Evolutionary conservation across 1,140 invertebrate species (phyloP).

Genomic region (Palaemon carinicauda): DNA sequence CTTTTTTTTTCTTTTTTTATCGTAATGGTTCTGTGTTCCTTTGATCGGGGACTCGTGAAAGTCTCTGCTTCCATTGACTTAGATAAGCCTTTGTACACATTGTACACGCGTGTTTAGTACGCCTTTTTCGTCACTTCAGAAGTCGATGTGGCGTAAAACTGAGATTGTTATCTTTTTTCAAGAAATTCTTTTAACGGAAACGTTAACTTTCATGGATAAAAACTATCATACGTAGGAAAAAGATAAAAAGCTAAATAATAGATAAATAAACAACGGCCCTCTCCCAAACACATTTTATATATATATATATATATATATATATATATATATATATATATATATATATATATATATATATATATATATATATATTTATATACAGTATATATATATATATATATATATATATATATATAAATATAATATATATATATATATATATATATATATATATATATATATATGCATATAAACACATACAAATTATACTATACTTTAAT

Average conservation of each 20-base stretch:
- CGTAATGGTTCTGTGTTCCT: too few relatives aligned
- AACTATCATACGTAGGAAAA: not conserved
- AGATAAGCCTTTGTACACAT: too few relatives aligned
- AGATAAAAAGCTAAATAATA: not conserved
- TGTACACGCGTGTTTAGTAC: too few relatives aligned
- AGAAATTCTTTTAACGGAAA: too few relatives aligned
- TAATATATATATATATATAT: not conserved
- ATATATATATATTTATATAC: not conserved
- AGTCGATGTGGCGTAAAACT: too few relatives aligned
- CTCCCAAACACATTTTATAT: not conserved
- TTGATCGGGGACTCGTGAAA: too few relatives aligned
- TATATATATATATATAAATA: not conserved
- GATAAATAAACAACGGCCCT: not conserved
- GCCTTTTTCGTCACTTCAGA: too few relatives aligned
- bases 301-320: slow-evolving; percentile 9
- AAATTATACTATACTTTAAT: not conserved
- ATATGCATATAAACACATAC: not conserved
- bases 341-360: slow-evolving; percentile 9
- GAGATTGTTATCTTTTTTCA: too few relatives aligned
- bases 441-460: not conserved
- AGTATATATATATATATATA: not conserved
- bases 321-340: slow-evolving; percentile 9
- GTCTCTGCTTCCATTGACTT: too few relatives aligned
- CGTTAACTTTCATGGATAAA: too few relatives aligned
- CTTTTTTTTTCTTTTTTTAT: too few relatives aligned